Evolutionary conservation across 1,140 invertebrate genomes (phyloP), one percentile per base, ranked within the genome.

Genomic region (Lutraria rhynchaena): DNA sequence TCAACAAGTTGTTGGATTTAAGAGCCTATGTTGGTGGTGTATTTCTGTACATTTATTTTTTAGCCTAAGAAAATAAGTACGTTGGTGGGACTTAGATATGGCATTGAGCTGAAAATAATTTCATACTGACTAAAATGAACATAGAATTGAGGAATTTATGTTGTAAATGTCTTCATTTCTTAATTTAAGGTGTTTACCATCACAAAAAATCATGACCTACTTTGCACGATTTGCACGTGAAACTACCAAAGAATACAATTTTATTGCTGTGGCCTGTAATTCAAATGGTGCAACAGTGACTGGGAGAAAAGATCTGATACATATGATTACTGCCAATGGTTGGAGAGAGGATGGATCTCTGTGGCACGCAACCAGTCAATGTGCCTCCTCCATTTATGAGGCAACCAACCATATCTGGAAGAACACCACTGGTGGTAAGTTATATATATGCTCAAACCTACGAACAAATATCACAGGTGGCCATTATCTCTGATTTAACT

Each of bases 321-420:
- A 92, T 60, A 63, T 74, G 22, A 88, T 92, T 41, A 91, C 89
- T 22, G 69, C 87, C 11, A 91, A 89, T 74, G 88, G 90, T 22
- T 92, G 90, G 90, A 69, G 86, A 24, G 90, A 90, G 51, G 89
- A 92, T 31, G 67, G 75, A 0, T 63, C 82, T 24, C 77, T 91
- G 13, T 88, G 88, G 87, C 89, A 92, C 60, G 85, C 85, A 49
- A 90, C 89, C 24, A 88, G 87, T 75, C 88, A 89, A 41, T 89
- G 88, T 85, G 86, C 88, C 7, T 89, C 89, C 35, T 83, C 85
- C 51, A 85, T 89, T 13, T 85, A 89, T 61, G 86, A 86, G 57
- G 85, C 87, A 1, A 83, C 83, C 35, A 88, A 86, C 60, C 86
- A 82, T 67, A 80, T 87, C 33, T 84, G 84, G 82, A 86, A 86